phyloP scores from a whole-genome alignment of 2,888 invertebrate genomes.

The Macaria notata region DNA sequence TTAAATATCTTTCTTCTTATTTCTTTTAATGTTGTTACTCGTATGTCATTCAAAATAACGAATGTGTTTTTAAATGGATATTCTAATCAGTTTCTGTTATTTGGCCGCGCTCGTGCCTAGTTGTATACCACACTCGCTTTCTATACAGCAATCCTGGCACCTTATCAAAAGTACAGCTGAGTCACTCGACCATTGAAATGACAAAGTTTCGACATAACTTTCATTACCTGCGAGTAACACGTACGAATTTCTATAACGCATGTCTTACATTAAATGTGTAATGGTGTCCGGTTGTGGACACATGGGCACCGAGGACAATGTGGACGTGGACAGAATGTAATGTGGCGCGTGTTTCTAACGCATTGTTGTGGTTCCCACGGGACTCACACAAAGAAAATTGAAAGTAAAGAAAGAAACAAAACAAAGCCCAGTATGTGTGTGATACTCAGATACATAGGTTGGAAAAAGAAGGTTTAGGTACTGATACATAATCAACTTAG shows the following conservation, averaged over 20 bases:
- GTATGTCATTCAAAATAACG: no score
- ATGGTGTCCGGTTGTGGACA: slow-evolving; percentile 10
- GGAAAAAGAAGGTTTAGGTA: no score
- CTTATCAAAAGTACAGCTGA: slow-evolving; percentile 5
- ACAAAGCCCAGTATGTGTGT: no score
- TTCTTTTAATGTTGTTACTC: no score
- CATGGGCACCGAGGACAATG: background rate
- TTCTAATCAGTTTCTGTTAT: no score
- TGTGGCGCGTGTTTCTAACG: slow-evolving; percentile 5
- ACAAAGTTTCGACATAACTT: slow-evolving; percentile 9
- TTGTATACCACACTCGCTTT: no score
- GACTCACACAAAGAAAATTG: background rate
- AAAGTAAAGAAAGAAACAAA: no score
- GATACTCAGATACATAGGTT: no score
- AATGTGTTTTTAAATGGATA: slow-evolving; percentile 1
- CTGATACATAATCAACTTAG: no score
- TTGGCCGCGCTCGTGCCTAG: no score
- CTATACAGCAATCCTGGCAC: background rate
- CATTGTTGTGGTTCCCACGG: slow-evolving; percentile 3
- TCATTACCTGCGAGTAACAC: slow-evolving; percentile 3
- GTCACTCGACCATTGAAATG: slow-evolving; percentile 3
- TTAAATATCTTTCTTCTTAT: no score
- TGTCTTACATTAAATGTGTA: slow-evolving; percentile 11
- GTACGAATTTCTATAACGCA: slow-evolving; percentile 10
- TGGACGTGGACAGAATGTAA: slow-evolving; percentile 4